A percentile compares a stretch with the other conserved stretches of the same genome.
Evolutionary conservation across 2,888 invertebrate genomes (phyloP).

Genomic region (Cataglyphis cursor): DNA sequence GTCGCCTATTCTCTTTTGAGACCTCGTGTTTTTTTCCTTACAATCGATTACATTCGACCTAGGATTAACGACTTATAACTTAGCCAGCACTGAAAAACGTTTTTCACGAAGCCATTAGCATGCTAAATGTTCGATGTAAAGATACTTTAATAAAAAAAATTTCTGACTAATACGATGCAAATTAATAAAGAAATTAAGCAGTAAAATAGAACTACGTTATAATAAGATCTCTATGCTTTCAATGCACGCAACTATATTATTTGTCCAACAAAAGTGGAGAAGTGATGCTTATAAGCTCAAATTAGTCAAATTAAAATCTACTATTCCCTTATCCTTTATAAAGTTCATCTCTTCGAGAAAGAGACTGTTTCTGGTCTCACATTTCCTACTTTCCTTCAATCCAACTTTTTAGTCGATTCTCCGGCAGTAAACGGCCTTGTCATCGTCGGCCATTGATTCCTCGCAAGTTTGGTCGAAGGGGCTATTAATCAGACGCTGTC

Average conservation of each 20-base stretch:
- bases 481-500: constrained; percentile 71
- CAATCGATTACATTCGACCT: constrained; percentile 17
- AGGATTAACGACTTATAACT: constrained; percentile 17
- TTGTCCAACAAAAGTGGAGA: background rate
- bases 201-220: background rate
- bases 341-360: background rate
- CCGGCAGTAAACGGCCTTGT: constrained; percentile 47
- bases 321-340: no score
- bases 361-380: constrained; percentile 14
- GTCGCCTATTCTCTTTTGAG: constrained; percentile 22
- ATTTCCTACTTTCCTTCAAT: background rate
- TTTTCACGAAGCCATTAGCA: background rate
- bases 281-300: background rate
- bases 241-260: background rate
- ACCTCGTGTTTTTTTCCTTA: constrained; percentile 33
- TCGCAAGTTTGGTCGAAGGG: constrained; percentile 65
- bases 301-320: constrained; percentile 27
- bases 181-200: background rate
- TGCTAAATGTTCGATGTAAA: constrained; percentile 2
- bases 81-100: background rate
- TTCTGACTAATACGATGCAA: background rate
- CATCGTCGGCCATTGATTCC: constrained; percentile 72
- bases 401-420: constrained; percentile 22
- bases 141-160: background rate
- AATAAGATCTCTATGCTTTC: background rate